These are phyloP conservation scores for Philotrypesis tridentata DNA, from an alignment of 1,140 invertebrate genomes.

Conservation along the genomic window DNA sequence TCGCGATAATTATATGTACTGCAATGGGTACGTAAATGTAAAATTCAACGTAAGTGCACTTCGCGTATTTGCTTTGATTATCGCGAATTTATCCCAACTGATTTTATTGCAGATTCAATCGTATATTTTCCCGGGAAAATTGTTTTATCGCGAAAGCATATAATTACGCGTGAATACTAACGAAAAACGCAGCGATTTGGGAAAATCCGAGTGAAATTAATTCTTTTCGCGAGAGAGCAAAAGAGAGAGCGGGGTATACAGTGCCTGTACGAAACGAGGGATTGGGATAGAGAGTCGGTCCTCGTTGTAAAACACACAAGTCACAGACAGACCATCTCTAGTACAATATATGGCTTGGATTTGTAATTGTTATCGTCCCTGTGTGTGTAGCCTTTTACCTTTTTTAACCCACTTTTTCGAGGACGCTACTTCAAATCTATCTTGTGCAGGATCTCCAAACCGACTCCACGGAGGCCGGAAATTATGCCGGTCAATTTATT, in stretches of 20 bases:
- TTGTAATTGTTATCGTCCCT: conserved; percentile 58
- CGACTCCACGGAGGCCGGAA: neutral
- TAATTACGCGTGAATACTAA: too few species aligned
- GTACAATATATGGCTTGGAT: conserved; percentile 56
- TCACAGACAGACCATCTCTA: conserved; percentile 59
- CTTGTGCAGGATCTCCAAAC: conserved; percentile 5
- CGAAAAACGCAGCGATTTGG: too few species aligned
- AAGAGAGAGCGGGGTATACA: conserved; percentile 22
- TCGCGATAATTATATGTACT: too few species aligned
- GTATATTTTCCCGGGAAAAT: too few species aligned
- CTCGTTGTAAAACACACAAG: conserved; percentile 48
- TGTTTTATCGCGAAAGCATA: too few species aligned
- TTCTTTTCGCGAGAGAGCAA: too few species aligned
- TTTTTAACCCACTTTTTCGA: neutral
- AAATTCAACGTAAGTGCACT: too few species aligned
- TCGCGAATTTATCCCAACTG: too few species aligned
- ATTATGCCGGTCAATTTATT: neutral
- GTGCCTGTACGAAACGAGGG: conserved; percentile 32
- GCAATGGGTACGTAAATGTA: too few species aligned
- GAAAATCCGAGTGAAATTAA: too few species aligned
- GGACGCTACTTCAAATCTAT: neutral
- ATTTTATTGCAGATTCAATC: too few species aligned
- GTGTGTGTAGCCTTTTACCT: conserved; percentile 24
- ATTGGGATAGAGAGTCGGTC: conserved; percentile 47
- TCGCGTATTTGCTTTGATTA: too few species aligned